Evolutionary conservation across 2,797 vertebrate genomes (phyloP), one percentile per base, ranked within the genome.

Genomic region (Tokudaia tokunoshimensis): DNA sequence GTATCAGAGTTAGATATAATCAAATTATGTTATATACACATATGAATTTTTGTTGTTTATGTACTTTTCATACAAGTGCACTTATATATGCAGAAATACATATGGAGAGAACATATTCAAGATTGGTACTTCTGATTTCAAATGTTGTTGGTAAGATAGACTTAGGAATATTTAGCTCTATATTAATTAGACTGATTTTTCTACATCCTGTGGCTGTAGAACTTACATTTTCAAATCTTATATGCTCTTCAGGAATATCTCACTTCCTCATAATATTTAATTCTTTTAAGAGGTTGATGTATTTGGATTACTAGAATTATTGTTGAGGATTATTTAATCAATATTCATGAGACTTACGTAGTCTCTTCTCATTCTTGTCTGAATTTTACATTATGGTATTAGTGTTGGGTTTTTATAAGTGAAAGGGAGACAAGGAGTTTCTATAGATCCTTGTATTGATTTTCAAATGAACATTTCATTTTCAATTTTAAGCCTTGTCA

Each of bases 401-500:
- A 37, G 10, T 55, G 20, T 20, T 70, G n/a, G 17, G 6, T 55
- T 95, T 89, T 84, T 81, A 59, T 41, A 86, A 67, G 3, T 55
- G 9, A 76, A 89, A 44, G 81, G 59, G 26, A 92, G 1, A 65
- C 6, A 6, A 22, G 55, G 34, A 17, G 3, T 59, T 75, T 41
- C 52, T 74, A 88, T 88, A 88, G 76, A 37, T 89, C 41, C 37
- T 59, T 86, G 67, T n/a, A 22, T 80, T 92, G 52, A 67, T 52
- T 86, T 75, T 86, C 44, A 91, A 80, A 52, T 59, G 50, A 22
- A 84, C 29, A 7, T 96, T n/a, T 88, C 22, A 84, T 88, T 80
- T 96, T 79, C 14, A 88, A 50, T 88, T 96, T 63, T 88, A 61
- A 41, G 50, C 78, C 61, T 88, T 26, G 70, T n/a, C 55, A 65